A percentile compares a stretch with the other conserved stretches of the same genome.
These are phyloP conservation scores for Ophonus ardosiacus DNA, from an alignment of 2,888 invertebrate genomes.

Conservation along the genomic window DNA sequence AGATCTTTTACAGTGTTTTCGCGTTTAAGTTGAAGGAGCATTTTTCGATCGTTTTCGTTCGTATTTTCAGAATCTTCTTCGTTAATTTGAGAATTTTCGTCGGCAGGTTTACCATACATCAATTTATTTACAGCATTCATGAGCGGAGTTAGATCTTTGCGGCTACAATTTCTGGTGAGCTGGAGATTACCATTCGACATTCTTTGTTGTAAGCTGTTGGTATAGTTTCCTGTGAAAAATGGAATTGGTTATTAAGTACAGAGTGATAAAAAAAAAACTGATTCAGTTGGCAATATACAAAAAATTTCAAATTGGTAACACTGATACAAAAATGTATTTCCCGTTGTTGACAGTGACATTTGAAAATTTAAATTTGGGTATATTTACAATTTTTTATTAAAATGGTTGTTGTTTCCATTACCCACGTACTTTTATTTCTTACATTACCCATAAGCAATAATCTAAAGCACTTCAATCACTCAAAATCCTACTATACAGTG, in stretches of 20 bases:
- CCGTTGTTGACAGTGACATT: too few relatives aligned
- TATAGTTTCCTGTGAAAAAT: constrained; percentile 78
- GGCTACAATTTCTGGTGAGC: constrained; percentile 74
- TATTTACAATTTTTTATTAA: too few relatives aligned
- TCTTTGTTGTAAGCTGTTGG: constrained; percentile 79
- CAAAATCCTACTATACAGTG: too few relatives aligned
- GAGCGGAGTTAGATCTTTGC: constrained; percentile 78
- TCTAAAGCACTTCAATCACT: too few relatives aligned
- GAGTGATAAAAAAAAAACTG: too few relatives aligned
- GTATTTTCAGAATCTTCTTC: constrained; percentile 76
- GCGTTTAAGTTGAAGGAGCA: constrained; percentile 84
- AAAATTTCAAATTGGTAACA: too few relatives aligned
- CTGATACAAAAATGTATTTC: too few relatives aligned
- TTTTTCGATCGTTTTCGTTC: constrained; percentile 77
- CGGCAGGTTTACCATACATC: constrained; percentile 72
- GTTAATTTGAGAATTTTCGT: constrained; percentile 79
- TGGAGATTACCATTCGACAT: constrained; percentile 80
- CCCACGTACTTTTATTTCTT: too few relatives aligned
- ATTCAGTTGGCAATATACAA: too few relatives aligned
- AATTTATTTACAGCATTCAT: constrained; percentile 79
- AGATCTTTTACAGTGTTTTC: constrained; percentile 93
- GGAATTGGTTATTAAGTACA: constrained; percentile 3
- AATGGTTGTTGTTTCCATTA: too few relatives aligned
- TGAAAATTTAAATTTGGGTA: too few relatives aligned
- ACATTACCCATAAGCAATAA: too few relatives aligned